Evolutionary conservation across 2,113 vertebrate species (phyloP), one percentile per base, ranked within the genome.

Genomic region (Protobothrops mucrosquamatus): DNA sequence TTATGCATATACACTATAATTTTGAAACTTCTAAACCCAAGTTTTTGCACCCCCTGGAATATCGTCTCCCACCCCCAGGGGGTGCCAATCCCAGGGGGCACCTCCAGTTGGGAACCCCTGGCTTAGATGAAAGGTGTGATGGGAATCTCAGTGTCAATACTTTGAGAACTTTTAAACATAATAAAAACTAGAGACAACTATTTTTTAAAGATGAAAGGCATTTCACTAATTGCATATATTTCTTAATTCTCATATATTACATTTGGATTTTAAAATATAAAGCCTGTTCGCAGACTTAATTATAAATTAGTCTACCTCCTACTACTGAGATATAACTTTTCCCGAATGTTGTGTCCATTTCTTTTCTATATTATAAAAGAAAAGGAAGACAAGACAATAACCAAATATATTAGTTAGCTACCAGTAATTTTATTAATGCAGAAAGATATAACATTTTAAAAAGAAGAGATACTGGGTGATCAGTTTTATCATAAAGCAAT

Each of bases 401-500:
- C 29, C 26, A 39, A 52, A 89, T 6, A 61, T 39, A 85, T 39
- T 94, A 59, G 87, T 11, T 64, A 94, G 56, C 92, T 96, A 51
- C 48, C 48, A 51, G 7, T 51, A 95, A 97, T 97, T 96, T 95
- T 95, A 94, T 96, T 96, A 96, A 94, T 55, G 34, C 56, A 92
- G 51, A 91, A 91, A 95, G 93, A 94, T 96, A 91, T 48, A 91
- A 89, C 85, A 85, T 94, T 61, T 29, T 11, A 29, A 61, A 64
- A 93, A 94, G 95, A 96, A 96, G 9, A 69, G 95, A 94, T 95
- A 92, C 0, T 3, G 90, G 93, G 90, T 92, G 95, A 97, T 96
- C 93, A 97, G 87, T 61, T 74, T 61, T 95, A 87, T 74, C 26
- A 3, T 94, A 89, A 95, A 92, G 48, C 89, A 92, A 74, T 43